Evolutionary conservation across 2,888 invertebrate species (phyloP), one percentile per base, ranked within the genome.

Genomic region (Choristoneura rosaceana): DNA sequence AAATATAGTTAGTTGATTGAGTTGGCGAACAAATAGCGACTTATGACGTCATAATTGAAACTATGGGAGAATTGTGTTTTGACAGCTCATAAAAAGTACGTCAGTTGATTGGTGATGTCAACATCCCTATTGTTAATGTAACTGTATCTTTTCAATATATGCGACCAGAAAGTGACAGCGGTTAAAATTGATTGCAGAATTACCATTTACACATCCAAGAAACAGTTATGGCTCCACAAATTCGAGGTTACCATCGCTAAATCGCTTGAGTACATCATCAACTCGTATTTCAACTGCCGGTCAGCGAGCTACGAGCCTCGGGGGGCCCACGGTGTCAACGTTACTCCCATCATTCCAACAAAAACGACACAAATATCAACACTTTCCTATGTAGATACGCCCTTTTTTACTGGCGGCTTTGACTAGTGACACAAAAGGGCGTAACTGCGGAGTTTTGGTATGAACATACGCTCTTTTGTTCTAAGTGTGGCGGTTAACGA

Each of bases 281-380:
- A 62, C 15, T 17, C 43, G 43, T 38, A 61, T 43, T 25, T 43
- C 62, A 43, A 12, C 25, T 25, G 14, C 43, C 62, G 62, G 62
- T 45, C 62, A 62, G 60, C 34, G 61, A 68, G 65, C 60, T 60
- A 70, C 60, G 33, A 50, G 47, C 50, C 70, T 50, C 14, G 33
- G 47, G 64, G 65, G 59, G 59, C 47, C n/a, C 33, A 15, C 38
- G 12, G 50, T 62, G 59, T 59, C 59, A 34, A 59, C 59, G 45
- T 14, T 14, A 14, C 17, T 14, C 12, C 15, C 15, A 43, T 12
- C 34, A 0, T 64, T 41, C 33, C 38, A 60, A 47, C 47, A 3
- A 52, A 52, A 52, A 52, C 0, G 52, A 52, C 52, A 17, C 17
- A 17, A 52, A 17, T 17, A 52, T 17, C 7, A 4, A 7, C 7